Evolutionary conservation across 2,888 invertebrate species (phyloP), one percentile per base, ranked within the genome.

Genomic region (Ochropacha duplaris): DNA sequence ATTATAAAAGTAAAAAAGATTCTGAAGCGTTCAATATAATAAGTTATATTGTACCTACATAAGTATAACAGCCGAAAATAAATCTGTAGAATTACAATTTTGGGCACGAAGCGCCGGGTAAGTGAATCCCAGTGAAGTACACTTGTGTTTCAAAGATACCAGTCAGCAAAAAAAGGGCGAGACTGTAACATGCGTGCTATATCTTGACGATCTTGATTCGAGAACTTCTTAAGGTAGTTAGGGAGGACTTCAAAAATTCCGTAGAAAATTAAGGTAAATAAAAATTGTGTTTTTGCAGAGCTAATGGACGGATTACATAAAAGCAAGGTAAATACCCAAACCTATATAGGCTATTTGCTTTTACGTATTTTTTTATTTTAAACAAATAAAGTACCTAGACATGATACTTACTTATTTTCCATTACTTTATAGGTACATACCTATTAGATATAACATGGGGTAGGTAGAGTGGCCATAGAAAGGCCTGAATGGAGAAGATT

Each of bases 161-260:
- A 64, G 69, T 65, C 65, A 70, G 70, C 62, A 61, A 57, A 49
- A 57, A 49, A 61, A 62, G 58, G 56, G 54, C 26, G 57, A 22
- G n/a, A 50, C 55, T 36, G 22, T 50, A 56, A 57, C 59, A 28
- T 58, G 67, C 71, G 76, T 85, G 85, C 69, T 68, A 58, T 84
- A 85, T 85, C 85, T 75, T 73, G 62, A 64, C 70, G 73, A 83
- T 83, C 82, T 74, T 39, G 61, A 68, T 61, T 69, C 76, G 67
- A 65, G 66, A 69, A 61, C 60, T 68, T 64, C 69, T 74, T 65
- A 60, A 58, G 55, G 61, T 69, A 67, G 66, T 74, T 65, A 60
- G 58, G 55, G 61, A 68, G 68, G 66, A 62, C 70, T 58, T 44
- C 16, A 31, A 34, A 31, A 34, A 52, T 26, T 14, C 50, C 16